Evolutionary conservation across 2,113 vertebrate species (phyloP), one percentile per base, ranked within the genome.

Genomic region (Hyla sarda): DNA sequence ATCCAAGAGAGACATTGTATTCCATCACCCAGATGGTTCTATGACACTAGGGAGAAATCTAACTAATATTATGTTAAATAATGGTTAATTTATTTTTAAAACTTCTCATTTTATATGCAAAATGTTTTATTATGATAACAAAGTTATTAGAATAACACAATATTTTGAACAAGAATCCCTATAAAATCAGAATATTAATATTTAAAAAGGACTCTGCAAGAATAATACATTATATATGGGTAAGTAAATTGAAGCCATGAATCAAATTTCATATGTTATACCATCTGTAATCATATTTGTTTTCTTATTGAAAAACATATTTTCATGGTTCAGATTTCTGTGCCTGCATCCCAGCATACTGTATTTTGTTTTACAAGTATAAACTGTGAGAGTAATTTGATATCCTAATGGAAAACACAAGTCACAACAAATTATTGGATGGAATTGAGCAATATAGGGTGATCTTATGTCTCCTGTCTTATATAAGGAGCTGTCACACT

Each of bases 371-470:
- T 54, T 83, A 34, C 69, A 73, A 73, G 48, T 74, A 74, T n/a
- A 14, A 28, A 12, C 82, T 52, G 45, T 37, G 41, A 74, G 23
- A 74, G 82, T 83, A 74, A 74, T 83, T 28, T 74, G 50, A 74
- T 83, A 74, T 74, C 54, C 28, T 83, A 83, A 83, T 83, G 82
- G 32, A 73, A 83, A 58, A n/a, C 67, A 54, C 45, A 56, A 58
- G 82, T 83, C 82, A 83, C 82, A 83, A 69, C 32, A 52, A 60
- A 83, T 58, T 83, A 83, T 83, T 74, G 82, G 28, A 56, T n/a
- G 52, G 32, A 58, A 58, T 37, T 83, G 48, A 71, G 67, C 16
- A 80, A 62, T 80, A 41, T 62, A 80, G 21, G 56, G 58, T 79
- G 76, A 60, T 37, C 17, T 54, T n/a, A n/a, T n/a, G n/a, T n/a